phyloP scores from a whole-genome alignment of 1,140 invertebrate species.

The Polypedilum pembai region DNA sequence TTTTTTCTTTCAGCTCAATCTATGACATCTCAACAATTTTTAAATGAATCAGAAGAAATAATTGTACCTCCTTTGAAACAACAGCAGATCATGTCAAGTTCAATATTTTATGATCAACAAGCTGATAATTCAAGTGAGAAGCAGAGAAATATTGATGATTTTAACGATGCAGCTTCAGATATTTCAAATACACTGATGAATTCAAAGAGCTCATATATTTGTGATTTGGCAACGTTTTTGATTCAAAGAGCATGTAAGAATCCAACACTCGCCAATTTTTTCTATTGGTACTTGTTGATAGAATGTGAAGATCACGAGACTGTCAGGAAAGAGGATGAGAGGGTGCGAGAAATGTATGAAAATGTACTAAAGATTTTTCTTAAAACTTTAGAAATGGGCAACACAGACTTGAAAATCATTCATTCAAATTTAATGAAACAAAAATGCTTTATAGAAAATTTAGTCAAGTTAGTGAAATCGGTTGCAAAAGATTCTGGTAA shows the following conservation, averaged over 20 bases:
- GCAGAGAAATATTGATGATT: background rate
- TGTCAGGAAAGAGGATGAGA: slow-evolving; percentile 62
- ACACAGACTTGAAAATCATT: slow-evolving; percentile 59
- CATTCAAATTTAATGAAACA: slow-evolving; percentile 68
- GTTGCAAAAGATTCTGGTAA: slow-evolving; percentile 89
- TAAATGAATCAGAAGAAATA: slow-evolving; percentile 8
- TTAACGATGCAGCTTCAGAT: slow-evolving; percentile 35
- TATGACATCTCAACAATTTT: background rate
- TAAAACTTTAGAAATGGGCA: slow-evolving; percentile 57
- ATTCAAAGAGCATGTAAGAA: slow-evolving; percentile 85
- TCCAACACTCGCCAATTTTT: slow-evolving; percentile 85
- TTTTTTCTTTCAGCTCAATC: background rate
- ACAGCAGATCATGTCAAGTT: background rate
- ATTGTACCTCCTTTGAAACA: background rate
- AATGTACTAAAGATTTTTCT: slow-evolving; percentile 83
- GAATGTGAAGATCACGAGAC: slow-evolving; percentile 80
- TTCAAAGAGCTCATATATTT: slow-evolving; percentile 53
- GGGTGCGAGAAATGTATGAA: slow-evolving; percentile 77
- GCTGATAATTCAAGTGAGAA: background rate
- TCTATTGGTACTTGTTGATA: slow-evolving; percentile 93
- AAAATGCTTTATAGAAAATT: slow-evolving; percentile 82
- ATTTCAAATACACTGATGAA: slow-evolving; percentile 45
- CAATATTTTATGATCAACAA: slow-evolving; percentile 8
- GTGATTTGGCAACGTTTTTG: slow-evolving; percentile 83
- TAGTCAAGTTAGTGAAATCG: slow-evolving; percentile 82